Evolutionary conservation across 1,140 invertebrate genomes (phyloP), one percentile per base, ranked within the genome.

Genomic region (Heliothis virescens): DNA sequence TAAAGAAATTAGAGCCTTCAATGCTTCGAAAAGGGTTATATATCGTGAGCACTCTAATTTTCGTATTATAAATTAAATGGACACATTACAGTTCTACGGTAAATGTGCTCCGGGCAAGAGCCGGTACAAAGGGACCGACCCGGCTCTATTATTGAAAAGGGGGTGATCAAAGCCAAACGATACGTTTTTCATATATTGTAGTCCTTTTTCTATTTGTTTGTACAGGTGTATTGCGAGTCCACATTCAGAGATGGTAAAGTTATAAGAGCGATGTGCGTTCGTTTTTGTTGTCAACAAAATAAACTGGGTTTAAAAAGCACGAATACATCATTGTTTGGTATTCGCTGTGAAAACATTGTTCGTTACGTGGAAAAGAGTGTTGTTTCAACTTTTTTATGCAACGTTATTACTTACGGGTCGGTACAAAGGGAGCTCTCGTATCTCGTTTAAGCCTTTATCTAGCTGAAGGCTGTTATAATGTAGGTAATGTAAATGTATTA

Each of bases 101-200:
- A 81, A 81, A 85, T 75, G 59, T 55, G 86, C 88, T 89, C 71
- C 79, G 65, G 89, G 89, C 88, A 75, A 77, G 75, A 82, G 76
- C 73, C 77, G 82, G 82, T 79, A 92, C 90, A 94, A 93, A 94
- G 90, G 88, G 86, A 59, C 80, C 62, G 80, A 86, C 80, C 85
- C 85, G 83, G 82, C 86, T 91, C 83, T 90, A 92, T 91, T 92
- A 94, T 92, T 92, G 92, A 92, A 91, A 91, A 92, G 89, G 91
- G 89, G 91, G 88, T 91, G 92, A 94, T 94, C 92, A 92, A 94
- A 94, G 92, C 88, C 87, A 87, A 86, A 88, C 89, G 91, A 91
- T 90, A 92, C 88, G 90, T 91, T 90, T 82, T 89, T 85, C 91
- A 88, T 90, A 90, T 88, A 91, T 88, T 88, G 90, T 87, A 86